Evolutionary conservation across 2,888 invertebrate species (phyloP), one percentile per base, ranked within the genome.

Genomic region (Tetheella fluctuosa): DNA sequence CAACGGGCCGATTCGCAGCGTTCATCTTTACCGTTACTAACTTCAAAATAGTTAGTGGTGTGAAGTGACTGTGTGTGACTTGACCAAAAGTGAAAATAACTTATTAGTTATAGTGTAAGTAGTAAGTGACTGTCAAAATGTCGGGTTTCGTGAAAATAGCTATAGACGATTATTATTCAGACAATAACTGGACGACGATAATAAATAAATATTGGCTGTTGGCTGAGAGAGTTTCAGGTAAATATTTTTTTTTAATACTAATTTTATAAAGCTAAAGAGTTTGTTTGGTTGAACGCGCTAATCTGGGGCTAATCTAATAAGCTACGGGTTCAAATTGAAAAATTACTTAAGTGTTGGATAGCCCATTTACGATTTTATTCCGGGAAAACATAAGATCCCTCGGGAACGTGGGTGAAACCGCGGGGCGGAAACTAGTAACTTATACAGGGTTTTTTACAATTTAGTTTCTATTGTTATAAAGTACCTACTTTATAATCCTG

Each of bases 201-300:
- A 94, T 95, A 57, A 95, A 95, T 79, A 94, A 95, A 85, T 96
- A 96, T 79, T 95, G 95, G 90, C 94, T 94, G 83, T 92, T 96
- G 69, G 94, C 96, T 52, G 96, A 96, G 83, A 94, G 95, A 85
- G 95, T 96, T 69, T 96, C 96, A 89, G 96, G 96, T 96, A 93
- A 89, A 58, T 68, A 37, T 61, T 53, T 39, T 37, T 58, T 67
- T 54, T 63, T 62, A 37, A 34, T 4, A 10, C 2, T n/a, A n/a
- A n/a, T n/a, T n/a, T n/a, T n/a, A n/a, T n/a, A n/a, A n/a, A n/a
- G n/a, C n/a, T n/a, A n/a, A n/a, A n/a, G n/a, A n/a, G n/a, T n/a
- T n/a, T n/a, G n/a, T n/a, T n/a, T n/a, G n/a, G n/a, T n/a, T n/a
- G n/a, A n/a, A n/a, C n/a, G n/a, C n/a, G n/a, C n/a, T n/a, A n/a